Evolutionary conservation across 2,113 vertebrate species (phyloP).

Genomic region (Garra rufa): DNA sequence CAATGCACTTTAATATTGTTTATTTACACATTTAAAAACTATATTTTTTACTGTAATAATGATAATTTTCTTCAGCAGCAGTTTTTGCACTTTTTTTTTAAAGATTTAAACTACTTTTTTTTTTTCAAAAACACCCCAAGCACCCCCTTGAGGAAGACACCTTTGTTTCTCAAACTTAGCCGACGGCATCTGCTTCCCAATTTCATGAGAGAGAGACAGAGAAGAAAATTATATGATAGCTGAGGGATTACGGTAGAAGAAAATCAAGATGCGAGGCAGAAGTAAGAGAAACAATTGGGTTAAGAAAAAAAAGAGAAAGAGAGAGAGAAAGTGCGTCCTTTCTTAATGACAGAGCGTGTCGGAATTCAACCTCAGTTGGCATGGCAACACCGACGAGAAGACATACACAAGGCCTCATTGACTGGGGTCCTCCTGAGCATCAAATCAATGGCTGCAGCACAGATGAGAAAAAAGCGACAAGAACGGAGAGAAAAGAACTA

Average conservation of each 20-base stretch:
- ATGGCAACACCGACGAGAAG: constrained; percentile 66
- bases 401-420: constrained; percentile 68
- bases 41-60: too few species aligned
- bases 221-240: not conserved
- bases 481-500: constrained; percentile 8
- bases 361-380: constrained; percentile 62
- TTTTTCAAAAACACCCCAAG: not conserved
- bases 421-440: constrained; percentile 53
- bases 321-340: constrained; percentile 54
- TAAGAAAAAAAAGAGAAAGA: not conserved
- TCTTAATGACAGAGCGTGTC: constrained; percentile 45
- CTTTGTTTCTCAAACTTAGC: not conserved
- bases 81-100: too few species aligned
- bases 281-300: not conserved
- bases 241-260: not conserved
- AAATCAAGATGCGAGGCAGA: not conserved
- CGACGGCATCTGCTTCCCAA: not conserved
- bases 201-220: not conserved
- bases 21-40: too few species aligned
- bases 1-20: too few species aligned
- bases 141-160: not conserved
- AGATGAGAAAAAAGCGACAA: not conserved
- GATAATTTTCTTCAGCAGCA: too few species aligned
- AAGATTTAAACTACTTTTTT: too few species aligned
- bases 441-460: constrained; percentile 61